Base-by-base conservation (phyloP, 1,140 invertebrate species). In the Oncopeltus fasciatus region DNA sequence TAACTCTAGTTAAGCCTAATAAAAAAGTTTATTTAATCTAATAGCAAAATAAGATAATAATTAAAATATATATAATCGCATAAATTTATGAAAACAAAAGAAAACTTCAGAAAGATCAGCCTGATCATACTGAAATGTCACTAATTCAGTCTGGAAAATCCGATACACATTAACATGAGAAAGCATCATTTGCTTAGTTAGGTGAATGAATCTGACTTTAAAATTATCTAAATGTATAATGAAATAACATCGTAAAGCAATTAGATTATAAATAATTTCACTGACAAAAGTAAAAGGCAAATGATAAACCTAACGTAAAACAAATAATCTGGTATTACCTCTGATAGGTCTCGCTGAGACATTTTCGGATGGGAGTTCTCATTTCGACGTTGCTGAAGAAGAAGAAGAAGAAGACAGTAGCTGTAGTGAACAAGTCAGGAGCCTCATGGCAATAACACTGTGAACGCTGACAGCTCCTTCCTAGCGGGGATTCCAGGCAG, bases 331-430 rank as follows among this genome's bases (percentile, higher is more conserved):
- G 8, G 11, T n/a, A 18, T 72, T 74, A 78, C 76, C 76, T 77
- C 75, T 66, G 74, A 76, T 71, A 77, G 76, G 74, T 78, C 76
- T 70, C 76, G 72, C 69, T 77, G 76, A 72, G 76, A 77, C 76
- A 78, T 77, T 29, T 47, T 67, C 43, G 60, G 33, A 20, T 67
- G 12, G 38, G 46, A 60, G 59, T 65, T 53, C 60, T 44, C 61
- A 61, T 65, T 51, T 59, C 53, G 61, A 31, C 59, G 63, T 18
- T 24, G 21, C 31, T 5, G 14, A 38, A 38, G 31, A 14, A 38
- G 5, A 38, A 38, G 31, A 8, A 38, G 31, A 38, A 38, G 5
- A 14, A 38, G 5, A 8, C 31, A 38, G 31, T n/a, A 38, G 31
- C 5, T 8, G 31, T 38, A 38, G 31, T 14, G 31, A 38, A 8